A percentile compares a stretch with the other conserved stretches of the same genome.
Evolutionary conservation across 2,797 vertebrate genomes (phyloP).

Genomic region (Gallinago solitaria): DNA sequence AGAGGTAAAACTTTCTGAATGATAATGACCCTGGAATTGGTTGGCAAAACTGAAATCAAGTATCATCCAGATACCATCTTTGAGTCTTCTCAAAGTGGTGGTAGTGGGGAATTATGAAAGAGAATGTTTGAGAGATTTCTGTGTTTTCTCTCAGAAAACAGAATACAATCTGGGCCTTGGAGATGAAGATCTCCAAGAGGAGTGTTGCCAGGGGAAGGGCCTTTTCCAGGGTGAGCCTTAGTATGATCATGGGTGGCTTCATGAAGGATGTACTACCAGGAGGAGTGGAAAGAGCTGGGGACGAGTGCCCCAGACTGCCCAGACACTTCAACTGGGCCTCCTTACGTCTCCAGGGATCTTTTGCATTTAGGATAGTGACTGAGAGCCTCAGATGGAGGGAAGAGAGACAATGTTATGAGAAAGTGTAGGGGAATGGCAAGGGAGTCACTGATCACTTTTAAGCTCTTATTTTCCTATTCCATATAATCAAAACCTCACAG

Average conservation of each 20-base stretch:
- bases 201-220: neutral
- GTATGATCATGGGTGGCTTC: rapidly evolving
- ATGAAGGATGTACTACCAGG: neutral
- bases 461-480: neutral
- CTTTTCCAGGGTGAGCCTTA: neutral
- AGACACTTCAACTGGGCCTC: neutral
- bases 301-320: neutral
- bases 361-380: neutral
- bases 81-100: neutral
- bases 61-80: neutral
- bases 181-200: neutral
- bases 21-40: rapidly evolving
- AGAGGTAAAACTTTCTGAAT: conserved; percentile 83
- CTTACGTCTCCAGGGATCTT: rapidly evolving
- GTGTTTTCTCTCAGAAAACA: neutral
- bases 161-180: neutral
- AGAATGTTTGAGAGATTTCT: neutral
- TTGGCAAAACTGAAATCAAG: neutral
- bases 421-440: neutral
- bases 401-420: neutral
- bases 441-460: neutral
- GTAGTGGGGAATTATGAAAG: neutral
- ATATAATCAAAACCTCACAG: neutral
- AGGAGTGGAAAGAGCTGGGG: neutral
- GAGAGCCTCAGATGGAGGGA: neutral